A percentile compares a stretch with the other conserved stretches of the same genome.
Conservation (phyloP, 2,888 invertebrate genomes). For the Melanophora roralis region DNA sequence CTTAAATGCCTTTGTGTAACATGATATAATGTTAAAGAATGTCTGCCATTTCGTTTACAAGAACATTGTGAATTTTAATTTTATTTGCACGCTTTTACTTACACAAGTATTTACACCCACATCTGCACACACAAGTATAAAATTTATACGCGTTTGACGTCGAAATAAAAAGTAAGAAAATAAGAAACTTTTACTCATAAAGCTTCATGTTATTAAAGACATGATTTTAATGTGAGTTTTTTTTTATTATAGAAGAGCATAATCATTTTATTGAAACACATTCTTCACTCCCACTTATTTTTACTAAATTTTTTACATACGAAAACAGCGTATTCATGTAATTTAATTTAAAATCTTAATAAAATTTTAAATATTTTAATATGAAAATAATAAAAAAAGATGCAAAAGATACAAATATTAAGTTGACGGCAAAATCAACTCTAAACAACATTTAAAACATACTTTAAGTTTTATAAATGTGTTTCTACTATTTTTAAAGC, state of each 20-base stretch:
- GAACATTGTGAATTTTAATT: slow-evolving; percentile 58
- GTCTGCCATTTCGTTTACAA: slow-evolving; percentile 48
- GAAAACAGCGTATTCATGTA: background rate
- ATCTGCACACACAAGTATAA: background rate
- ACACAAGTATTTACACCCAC: background rate
- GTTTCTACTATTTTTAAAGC: background rate
- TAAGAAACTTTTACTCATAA: slow-evolving; percentile 7
- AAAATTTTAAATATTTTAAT: slow-evolving; percentile 23
- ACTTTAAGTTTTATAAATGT: background rate
- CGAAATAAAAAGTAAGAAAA: background rate
- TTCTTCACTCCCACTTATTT: background rate
- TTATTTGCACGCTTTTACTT: slow-evolving; percentile 41
- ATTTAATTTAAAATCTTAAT: slow-evolving; percentile 24
- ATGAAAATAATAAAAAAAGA: background rate
- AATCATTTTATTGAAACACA: too few species aligned
- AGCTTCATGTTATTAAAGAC: slow-evolving; percentile 49
- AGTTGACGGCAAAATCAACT: background rate
- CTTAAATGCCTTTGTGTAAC: slow-evolving; percentile 40
- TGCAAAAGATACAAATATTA: background rate
- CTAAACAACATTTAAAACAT: background rate
- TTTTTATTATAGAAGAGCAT: too few species aligned
- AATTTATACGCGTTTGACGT: background rate
- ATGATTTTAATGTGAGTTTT: slow-evolving; percentile 58
- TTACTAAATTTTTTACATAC: background rate
- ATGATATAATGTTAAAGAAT: slow-evolving; percentile 40